Percentiles rank a stretch among this genome's conserved stretches.
Conservation (phyloP, 2,888 invertebrate genomes). For the Aporophyla nigra region DNA sequence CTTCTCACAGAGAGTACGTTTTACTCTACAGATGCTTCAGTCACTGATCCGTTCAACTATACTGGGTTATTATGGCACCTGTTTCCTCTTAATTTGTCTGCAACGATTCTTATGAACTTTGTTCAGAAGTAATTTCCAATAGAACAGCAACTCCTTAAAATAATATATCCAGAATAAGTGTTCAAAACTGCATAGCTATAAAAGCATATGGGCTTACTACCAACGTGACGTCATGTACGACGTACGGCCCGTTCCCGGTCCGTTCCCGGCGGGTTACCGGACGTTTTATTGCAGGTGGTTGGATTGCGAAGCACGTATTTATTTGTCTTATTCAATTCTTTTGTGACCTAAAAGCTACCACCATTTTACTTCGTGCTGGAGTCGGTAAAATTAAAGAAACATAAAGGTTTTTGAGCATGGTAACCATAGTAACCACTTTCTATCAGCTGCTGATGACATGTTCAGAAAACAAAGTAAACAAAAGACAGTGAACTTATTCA, state of each 20-base stretch:
- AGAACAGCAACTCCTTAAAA: not conserved
- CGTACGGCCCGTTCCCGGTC: constrained; percentile 15
- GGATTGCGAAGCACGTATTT: constrained; percentile 49
- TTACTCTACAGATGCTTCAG: not conserved
- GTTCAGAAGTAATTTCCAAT: not conserved
- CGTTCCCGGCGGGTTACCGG: constrained; percentile 38
- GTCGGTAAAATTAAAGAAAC: constrained; percentile 17
- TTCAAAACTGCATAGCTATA: constrained; percentile 63
- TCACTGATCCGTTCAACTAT: no score
- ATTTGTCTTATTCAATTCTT: constrained; percentile 45
- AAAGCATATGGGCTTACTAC: constrained; percentile 64
- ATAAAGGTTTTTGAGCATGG: not conserved
- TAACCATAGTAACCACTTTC: not conserved
- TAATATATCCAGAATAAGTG: constrained; percentile 50
- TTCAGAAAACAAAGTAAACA: not conserved
- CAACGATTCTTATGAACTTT: not conserved
- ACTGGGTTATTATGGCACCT: not conserved
- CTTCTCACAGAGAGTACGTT: not conserved
- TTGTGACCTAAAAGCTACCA: constrained; percentile 29
- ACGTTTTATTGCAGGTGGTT: constrained; percentile 46
- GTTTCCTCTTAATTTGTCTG: not conserved
- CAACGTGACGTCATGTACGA: constrained; percentile 54
- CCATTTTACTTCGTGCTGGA: constrained; percentile 5
- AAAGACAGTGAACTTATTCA: not conserved
- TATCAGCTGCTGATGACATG: not conserved